Conservation (phyloP, 2,113 vertebrate species). For the Takifugu bimaculatus region DNA sequence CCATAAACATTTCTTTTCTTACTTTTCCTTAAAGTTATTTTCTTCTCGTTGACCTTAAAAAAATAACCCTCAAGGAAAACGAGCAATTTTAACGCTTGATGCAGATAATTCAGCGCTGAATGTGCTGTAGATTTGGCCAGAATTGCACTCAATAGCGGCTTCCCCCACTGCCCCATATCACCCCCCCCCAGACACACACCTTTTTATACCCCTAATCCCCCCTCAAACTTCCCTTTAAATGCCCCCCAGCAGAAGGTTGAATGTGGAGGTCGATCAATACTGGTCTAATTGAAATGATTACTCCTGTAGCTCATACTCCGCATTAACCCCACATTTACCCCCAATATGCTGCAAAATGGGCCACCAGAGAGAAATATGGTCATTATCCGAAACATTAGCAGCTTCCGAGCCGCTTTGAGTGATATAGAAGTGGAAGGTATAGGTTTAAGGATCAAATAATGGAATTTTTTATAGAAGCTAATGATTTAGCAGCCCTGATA, state of each 20-base stretch:
- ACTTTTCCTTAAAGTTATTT: too few species aligned
- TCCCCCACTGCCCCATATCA: slow-evolving; percentile 1
- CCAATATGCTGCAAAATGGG: slow-evolving; percentile 12
- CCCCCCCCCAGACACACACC: not conserved
- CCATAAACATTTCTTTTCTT: slow-evolving; percentile 23
- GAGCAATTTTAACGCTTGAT: too few species aligned
- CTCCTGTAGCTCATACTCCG: slow-evolving; percentile 20
- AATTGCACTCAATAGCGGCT: too few species aligned
- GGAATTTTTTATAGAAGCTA: not conserved
- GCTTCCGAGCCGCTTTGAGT: not conserved
- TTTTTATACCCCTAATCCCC: not conserved
- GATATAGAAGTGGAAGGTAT: too few species aligned
- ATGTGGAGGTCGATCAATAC: slow-evolving; percentile 44
- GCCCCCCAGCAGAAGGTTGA: slow-evolving; percentile 27
- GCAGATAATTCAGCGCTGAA: too few species aligned
- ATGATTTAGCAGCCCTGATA: not conserved
- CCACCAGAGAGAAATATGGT: slow-evolving; percentile 4
- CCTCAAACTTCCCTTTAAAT: slow-evolving; percentile 22
- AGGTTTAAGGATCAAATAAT: too few species aligned
- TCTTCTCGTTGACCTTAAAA: too few species aligned
- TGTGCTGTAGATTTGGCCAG: too few species aligned
- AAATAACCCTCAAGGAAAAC: too few species aligned
- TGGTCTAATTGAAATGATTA: slow-evolving; percentile 51
- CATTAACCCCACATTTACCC: slow-evolving; percentile 40
- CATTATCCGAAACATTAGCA: not conserved